Conservation (phyloP, 2,888 invertebrate species). For the Epirrhoe tristata region DNA sequence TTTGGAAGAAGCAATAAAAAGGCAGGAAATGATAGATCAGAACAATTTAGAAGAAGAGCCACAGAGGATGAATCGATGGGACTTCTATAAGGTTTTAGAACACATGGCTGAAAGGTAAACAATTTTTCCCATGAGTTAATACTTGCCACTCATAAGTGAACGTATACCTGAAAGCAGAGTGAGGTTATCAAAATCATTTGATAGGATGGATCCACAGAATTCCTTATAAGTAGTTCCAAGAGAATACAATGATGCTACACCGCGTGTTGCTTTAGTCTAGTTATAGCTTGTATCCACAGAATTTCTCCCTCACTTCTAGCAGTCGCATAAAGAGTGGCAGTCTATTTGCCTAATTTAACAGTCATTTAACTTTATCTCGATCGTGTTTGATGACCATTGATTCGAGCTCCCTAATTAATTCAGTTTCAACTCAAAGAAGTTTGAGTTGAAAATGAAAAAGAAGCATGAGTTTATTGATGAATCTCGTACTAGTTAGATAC, state of each 20-base stretch:
- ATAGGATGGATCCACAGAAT: too few species aligned
- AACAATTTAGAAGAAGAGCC: slow-evolving; percentile 64
- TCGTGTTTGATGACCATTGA: slow-evolving; percentile 22
- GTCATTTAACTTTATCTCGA: background rate
- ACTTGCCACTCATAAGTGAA: too few species aligned
- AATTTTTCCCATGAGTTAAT: too few species aligned
- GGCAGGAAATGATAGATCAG: slow-evolving; percentile 78
- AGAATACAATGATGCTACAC: too few species aligned
- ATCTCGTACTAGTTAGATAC: background rate
- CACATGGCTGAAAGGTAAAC: slow-evolving; percentile 82
- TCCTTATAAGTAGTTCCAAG: too few species aligned
- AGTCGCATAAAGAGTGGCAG: background rate
- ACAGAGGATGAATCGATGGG: slow-evolving; percentile 86
- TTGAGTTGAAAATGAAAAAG: background rate
- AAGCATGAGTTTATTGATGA: background rate
- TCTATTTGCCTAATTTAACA: slow-evolving; percentile 1
- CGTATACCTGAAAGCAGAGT: too few species aligned
- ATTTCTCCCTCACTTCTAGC: background rate
- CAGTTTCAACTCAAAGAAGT: slow-evolving; percentile 4
- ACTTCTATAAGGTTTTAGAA: slow-evolving; percentile 87
- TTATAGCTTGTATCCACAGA: background rate
- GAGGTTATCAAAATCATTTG: too few species aligned
- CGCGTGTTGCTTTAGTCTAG: background rate
- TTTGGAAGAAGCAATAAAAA: slow-evolving; percentile 76
- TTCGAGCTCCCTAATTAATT: slow-evolving; percentile 1